Percentiles rank a stretch among this genome's conserved stretches.
Conservation (phyloP, 2,797 vertebrate genomes). For the Gymnocypris eckloni region DNA sequence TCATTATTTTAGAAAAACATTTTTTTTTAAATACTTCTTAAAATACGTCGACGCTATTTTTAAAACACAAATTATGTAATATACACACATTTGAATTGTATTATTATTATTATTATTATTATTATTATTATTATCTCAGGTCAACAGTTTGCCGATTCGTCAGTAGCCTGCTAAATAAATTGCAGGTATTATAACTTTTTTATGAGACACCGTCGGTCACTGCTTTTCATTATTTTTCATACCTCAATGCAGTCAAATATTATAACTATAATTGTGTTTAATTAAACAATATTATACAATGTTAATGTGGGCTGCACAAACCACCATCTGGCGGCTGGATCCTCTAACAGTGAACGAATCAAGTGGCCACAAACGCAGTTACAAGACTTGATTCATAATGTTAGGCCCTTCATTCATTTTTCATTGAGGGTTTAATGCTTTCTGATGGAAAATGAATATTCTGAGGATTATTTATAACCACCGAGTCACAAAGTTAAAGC, state of each 20-base stretch:
- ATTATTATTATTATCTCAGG: background rate
- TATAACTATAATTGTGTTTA: background rate
- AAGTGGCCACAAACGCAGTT: slow-evolving; percentile 8
- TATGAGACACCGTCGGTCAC: background rate
- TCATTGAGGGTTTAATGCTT: background rate
- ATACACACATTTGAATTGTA: background rate
- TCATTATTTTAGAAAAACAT: background rate
- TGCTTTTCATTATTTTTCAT: slow-evolving; percentile 5
- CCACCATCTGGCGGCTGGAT: slow-evolving; percentile 29
- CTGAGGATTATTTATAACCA: background rate
- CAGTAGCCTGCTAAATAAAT: background rate
- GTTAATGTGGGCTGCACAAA: background rate
- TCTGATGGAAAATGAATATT: slow-evolving; percentile 2
- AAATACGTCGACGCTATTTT: background rate
- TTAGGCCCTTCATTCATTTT: slow-evolving; percentile 22
- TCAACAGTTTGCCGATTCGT: background rate
- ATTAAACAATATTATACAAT: slow-evolving; percentile 1
- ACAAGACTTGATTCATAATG: slow-evolving; percentile 6
- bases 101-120: background rate
- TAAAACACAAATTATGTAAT: background rate
- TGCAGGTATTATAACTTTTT: background rate
- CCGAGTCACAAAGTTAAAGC: background rate
- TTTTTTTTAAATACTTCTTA: too few species aligned
- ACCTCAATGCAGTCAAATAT: background rate
- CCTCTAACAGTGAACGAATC: slow-evolving; percentile 18